phyloP scores from a whole-genome alignment of 2,888 invertebrate genomes.

The Melipona bicolor region DNA sequence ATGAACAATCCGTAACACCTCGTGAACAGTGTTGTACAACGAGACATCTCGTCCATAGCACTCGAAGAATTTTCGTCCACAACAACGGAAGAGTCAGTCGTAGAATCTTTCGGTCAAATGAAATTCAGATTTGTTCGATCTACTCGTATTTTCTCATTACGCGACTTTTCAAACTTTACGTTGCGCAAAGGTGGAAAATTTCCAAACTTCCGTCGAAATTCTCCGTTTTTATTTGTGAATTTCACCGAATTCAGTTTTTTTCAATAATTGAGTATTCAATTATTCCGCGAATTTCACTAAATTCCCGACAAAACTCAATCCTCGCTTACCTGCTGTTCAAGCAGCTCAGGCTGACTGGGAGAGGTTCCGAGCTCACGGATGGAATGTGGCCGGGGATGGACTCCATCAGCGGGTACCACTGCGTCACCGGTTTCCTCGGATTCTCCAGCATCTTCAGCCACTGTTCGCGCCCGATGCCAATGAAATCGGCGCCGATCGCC shows the following conservation, averaged over 20 bases:
- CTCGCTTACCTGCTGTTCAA: slow-evolving; percentile 88
- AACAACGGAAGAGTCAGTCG: background rate
- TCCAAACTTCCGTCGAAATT: too few relatives aligned
- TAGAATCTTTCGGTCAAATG: background rate
- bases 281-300: background rate
- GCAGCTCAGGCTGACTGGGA: slow-evolving; percentile 88
- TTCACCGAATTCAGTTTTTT: background rate
- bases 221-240: too few relatives aligned
- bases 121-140: background rate
- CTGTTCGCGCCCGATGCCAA: slow-evolving; percentile 92
- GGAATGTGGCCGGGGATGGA: slow-evolving; percentile 88
- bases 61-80: too few relatives aligned
- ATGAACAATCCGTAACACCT: too few relatives aligned
- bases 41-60: too few relatives aligned
- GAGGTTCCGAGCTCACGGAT: slow-evolving; percentile 85
- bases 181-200: too few relatives aligned
- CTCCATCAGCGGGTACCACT: slow-evolving; percentile 93
- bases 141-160: too few relatives aligned
- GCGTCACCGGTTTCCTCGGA: slow-evolving; percentile 92
- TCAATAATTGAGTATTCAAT: background rate
- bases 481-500: slow-evolving; percentile 91
- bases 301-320: background rate
- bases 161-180: too few relatives aligned
- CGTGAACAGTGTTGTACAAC: too few relatives aligned
- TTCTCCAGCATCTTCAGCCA: slow-evolving; percentile 95